phyloP scores from a whole-genome alignment of 2,888 invertebrate species.

The Sycophila texana region DNA sequence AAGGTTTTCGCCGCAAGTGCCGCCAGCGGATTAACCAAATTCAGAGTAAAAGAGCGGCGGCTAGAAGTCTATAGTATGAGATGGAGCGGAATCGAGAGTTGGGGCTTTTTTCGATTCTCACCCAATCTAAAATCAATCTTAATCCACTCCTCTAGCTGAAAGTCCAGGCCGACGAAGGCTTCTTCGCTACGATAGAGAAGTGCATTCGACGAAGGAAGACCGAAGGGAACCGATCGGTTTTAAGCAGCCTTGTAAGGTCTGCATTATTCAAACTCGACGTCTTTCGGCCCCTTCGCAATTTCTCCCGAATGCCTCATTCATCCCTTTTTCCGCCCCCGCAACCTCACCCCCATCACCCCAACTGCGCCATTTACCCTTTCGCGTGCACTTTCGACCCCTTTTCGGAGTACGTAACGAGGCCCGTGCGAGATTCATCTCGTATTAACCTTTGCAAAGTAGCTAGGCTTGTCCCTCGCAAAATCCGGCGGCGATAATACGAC shows the following conservation, averaged over 20 bases:
- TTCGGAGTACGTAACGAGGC: constrained; percentile 14
- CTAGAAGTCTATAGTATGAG: not conserved
- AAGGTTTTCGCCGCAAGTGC: too few relatives aligned
- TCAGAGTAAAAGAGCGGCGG: not conserved
- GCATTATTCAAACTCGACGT: constrained; percentile 72
- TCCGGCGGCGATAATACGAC: constrained; percentile 10
- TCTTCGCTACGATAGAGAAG: constrained; percentile 31
- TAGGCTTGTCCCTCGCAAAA: constrained; percentile 56
- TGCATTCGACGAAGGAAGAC: constrained; percentile 51
- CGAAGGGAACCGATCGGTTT: constrained; percentile 70
- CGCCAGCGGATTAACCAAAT: not conserved
- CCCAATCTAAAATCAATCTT: constrained; percentile 75
- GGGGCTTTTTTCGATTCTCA: constrained; percentile 69
- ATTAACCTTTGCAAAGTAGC: constrained; percentile 59
- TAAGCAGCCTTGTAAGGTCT: constrained; percentile 71
- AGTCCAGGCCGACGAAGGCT: constrained; percentile 38
- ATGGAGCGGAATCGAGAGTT: not conserved
- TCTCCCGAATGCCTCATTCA: constrained; percentile 19
- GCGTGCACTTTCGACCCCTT: constrained; percentile 32
- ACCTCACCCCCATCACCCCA: constrained; percentile 32
- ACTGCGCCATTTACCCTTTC: constrained; percentile 29
- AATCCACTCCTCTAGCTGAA: constrained; percentile 67
- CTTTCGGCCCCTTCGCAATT: constrained; percentile 53
- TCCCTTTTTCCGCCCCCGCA: not conserved
- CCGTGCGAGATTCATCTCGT: constrained; percentile 58